phyloP scores from a whole-genome alignment of 2,888 invertebrate species.

The Cremastobaeus sp. region DNA sequence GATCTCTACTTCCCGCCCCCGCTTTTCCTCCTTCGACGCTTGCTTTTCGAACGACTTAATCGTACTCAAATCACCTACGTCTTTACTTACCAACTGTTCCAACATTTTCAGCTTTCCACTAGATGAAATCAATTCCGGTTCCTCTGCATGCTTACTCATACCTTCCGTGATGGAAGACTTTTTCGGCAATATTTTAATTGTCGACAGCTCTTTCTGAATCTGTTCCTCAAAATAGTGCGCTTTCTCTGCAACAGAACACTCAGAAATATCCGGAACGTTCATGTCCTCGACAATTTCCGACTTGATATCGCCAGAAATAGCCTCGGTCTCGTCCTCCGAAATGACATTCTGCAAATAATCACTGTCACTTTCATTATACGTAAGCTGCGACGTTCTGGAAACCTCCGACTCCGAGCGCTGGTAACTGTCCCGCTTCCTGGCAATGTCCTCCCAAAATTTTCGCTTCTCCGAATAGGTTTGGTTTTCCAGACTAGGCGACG shows the following conservation, averaged over 20 bases:
- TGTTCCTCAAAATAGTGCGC: slow-evolving; percentile 82
- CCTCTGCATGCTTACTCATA: slow-evolving; percentile 36
- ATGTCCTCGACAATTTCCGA: slow-evolving; percentile 72
- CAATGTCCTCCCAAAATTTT: slow-evolving; percentile 77
- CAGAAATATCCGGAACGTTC: slow-evolving; percentile 79
- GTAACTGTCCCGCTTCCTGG: slow-evolving; percentile 73
- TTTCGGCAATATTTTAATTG: slow-evolving; percentile 62
- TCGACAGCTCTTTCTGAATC: slow-evolving; percentile 80
- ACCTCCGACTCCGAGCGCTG: slow-evolving; percentile 76
- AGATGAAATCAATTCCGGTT: slow-evolving; percentile 29
- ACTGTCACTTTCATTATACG: slow-evolving; percentile 75
- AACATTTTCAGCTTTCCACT: slow-evolving; percentile 19
- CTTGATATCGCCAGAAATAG: slow-evolving; percentile 63
- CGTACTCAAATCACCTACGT: slow-evolving; percentile 10
- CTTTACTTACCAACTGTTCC: slow-evolving; percentile 36
- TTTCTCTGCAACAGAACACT: slow-evolving; percentile 80
- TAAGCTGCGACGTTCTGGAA: slow-evolving; percentile 73
- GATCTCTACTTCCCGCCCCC: slow-evolving; percentile 2
- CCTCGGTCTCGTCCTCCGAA: slow-evolving; percentile 67
- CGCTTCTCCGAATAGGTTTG: slow-evolving; percentile 76
- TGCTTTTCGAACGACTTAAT: slow-evolving; percentile 5
- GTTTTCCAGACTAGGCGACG: slow-evolving; percentile 71
- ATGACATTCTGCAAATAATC: slow-evolving; percentile 72
- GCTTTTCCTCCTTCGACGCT: slow-evolving; percentile 6
- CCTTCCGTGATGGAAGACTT: slow-evolving; percentile 55